A percentile compares a stretch with the other conserved stretches of the same genome.
Evolutionary conservation across 2,797 vertebrate species (phyloP).

Genomic region (Pseudomugil gertrudae): DNA sequence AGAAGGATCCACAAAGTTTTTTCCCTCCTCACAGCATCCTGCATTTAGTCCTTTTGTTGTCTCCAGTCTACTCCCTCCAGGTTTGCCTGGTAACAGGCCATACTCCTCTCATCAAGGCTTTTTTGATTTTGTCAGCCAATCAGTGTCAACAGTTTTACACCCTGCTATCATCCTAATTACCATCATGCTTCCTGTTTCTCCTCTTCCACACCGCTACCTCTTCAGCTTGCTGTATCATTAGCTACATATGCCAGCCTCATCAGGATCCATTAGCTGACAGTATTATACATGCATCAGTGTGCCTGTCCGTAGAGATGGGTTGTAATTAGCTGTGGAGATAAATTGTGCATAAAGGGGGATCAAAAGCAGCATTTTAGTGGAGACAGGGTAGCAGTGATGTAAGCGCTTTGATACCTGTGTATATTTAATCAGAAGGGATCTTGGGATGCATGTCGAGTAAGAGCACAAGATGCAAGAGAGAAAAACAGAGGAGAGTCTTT

Average conservation of each 20-base stretch:
- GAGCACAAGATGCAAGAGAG: slow-evolving; percentile 3
- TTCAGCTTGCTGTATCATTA: slow-evolving; percentile 45
- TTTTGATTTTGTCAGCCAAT: slow-evolving; percentile 37
- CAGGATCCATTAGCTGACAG: slow-evolving; percentile 63
- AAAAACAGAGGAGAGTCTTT: neutral
- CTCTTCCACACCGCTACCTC: slow-evolving; percentile 52
- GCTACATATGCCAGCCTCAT: slow-evolving; percentile 45
- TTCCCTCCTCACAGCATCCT: neutral
- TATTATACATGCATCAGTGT: slow-evolving; percentile 57
- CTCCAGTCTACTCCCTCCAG: slow-evolving; percentile 2
- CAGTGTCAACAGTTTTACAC: slow-evolving; percentile 19
- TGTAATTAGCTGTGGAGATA: slow-evolving; percentile 64
- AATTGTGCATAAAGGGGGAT: slow-evolving; percentile 47
- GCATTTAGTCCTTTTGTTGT: neutral
- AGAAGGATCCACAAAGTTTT: neutral
- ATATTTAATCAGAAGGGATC: slow-evolving; percentile 20
- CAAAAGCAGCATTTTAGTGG: slow-evolving; percentile 39
- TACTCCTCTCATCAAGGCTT: slow-evolving; percentile 32
- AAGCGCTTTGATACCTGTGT: slow-evolving; percentile 8
- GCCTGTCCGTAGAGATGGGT: slow-evolving; percentile 38
- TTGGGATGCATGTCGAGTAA: slow-evolving; percentile 13
- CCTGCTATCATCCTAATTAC: slow-evolving; percentile 60
- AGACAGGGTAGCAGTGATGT: slow-evolving; percentile 21
- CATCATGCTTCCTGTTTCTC: slow-evolving; percentile 37
- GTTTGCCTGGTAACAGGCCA: slow-evolving; percentile 66